Percentiles rank a stretch among this genome's conserved stretches.
Evolutionary conservation across 1,140 invertebrate genomes (phyloP).

Genomic region (Euwallacea fornicatus): DNA sequence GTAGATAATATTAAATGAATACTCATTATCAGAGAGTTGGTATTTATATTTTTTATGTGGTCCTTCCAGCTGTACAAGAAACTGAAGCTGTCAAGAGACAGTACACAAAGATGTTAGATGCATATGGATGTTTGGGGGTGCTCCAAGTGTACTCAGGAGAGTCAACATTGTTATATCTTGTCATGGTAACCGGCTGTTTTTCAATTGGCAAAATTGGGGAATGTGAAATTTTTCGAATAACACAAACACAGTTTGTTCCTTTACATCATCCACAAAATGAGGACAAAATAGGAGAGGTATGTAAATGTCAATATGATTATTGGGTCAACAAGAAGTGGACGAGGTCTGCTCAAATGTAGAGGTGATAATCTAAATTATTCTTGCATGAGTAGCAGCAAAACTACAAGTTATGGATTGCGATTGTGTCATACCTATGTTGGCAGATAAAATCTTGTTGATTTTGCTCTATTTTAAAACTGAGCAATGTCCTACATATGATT

Average conservation of each 20-base stretch:
- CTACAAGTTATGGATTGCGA: too few species aligned
- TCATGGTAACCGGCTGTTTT: constrained; percentile 91
- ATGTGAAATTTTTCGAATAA: constrained; percentile 92
- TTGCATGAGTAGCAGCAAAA: too few species aligned
- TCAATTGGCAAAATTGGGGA: constrained; percentile 93
- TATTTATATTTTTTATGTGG: too few species aligned
- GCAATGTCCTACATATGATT: too few species aligned
- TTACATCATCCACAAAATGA: constrained; percentile 79
- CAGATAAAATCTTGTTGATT: too few species aligned
- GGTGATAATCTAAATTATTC: too few species aligned
- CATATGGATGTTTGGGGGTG: constrained; percentile 90
- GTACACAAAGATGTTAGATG: constrained; percentile 87
- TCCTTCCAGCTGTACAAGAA: constrained; percentile 69
- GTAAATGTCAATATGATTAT: neutral
- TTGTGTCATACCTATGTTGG: too few species aligned
- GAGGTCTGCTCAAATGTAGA: too few species aligned
- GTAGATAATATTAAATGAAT: too few species aligned
- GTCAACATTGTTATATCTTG: constrained; percentile 79
- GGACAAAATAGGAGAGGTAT: constrained; percentile 75
- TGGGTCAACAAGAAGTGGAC: neutral
- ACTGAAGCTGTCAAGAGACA: constrained; percentile 84
- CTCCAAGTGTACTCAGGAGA: constrained; percentile 85
- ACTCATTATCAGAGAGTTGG: too few species aligned
- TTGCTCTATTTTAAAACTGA: too few species aligned
- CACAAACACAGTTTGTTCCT: constrained; percentile 86